Evolutionary conservation across 2,797 vertebrate genomes (phyloP).

Genomic region (Phrynocephalus vlangalii): DNA sequence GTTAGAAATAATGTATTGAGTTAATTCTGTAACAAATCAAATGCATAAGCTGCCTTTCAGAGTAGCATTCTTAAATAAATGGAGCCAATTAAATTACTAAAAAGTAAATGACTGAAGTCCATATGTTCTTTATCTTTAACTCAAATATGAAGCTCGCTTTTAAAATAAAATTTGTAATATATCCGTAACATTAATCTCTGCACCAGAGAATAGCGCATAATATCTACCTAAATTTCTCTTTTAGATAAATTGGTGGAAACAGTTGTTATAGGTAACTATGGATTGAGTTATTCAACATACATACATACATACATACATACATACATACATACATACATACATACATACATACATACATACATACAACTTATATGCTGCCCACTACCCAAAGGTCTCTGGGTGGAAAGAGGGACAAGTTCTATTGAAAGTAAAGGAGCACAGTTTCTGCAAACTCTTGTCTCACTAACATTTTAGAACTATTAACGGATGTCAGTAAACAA

Average conservation of each 20-base stretch:
- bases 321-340: too few species aligned
- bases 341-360: too few species aligned
- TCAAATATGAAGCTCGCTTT: not conserved
- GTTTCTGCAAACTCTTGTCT: not conserved
- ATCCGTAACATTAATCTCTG: not conserved
- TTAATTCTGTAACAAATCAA: not conserved
- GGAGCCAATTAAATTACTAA: not conserved
- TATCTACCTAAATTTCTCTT: too few species aligned
- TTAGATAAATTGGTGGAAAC: too few species aligned
- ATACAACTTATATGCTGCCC: too few species aligned
- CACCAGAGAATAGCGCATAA: too few species aligned
- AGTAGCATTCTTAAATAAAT: not conserved
- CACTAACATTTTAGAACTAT: not conserved
- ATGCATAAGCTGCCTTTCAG: not conserved
- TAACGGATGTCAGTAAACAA: not conserved
- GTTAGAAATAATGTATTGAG: not conserved
- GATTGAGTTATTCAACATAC: too few species aligned
- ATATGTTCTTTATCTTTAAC: not conserved
- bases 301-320: too few species aligned
- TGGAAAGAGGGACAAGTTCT: not conserved
- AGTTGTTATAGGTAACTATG: too few species aligned
- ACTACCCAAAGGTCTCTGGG: too few species aligned
- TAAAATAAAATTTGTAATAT: not conserved
- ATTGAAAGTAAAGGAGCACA: not conserved
- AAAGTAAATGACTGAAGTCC: not conserved